Conservation (phyloP, 1,140 invertebrate species). For the Myzus persicae region DNA sequence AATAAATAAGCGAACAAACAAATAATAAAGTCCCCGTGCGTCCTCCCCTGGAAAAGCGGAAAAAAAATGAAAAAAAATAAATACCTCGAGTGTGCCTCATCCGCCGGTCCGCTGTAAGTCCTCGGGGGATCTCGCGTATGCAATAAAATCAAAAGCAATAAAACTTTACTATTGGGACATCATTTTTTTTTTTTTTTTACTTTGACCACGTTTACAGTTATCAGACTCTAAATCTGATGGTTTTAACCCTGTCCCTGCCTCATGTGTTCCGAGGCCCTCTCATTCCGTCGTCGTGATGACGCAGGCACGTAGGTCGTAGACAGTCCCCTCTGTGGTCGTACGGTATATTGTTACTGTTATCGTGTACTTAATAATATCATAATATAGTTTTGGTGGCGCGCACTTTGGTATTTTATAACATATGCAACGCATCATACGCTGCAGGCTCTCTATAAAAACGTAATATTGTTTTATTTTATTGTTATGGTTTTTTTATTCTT, state of each 20-base stretch:
- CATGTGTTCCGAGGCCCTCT: neutral
- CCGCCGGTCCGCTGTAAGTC: neutral
- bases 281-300: neutral
- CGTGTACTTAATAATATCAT: neutral
- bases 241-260: neutral
- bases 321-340: neutral
- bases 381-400: neutral
- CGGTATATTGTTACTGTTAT: constrained; percentile 1
- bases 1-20: constrained; percentile 38
- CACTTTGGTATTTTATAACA: neutral
- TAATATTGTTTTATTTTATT: neutral
- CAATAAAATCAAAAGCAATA: constrained; percentile 54
- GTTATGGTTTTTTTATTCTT: neutral
- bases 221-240: neutral
- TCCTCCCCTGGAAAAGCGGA: neutral
- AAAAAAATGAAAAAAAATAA: constrained; percentile 18
- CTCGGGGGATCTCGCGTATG: neutral
- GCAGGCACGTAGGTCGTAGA: neutral
- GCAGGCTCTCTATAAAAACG: neutral
- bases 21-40: constrained; percentile 29
- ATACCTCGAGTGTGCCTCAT: neutral
- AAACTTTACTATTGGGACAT: constrained; percentile 50
- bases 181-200: constrained; percentile 32
- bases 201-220: constrained; percentile 11
- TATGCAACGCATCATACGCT: neutral